phyloP scores from a whole-genome alignment of 2,797 vertebrate genomes.

The Serranus cabrilla region DNA sequence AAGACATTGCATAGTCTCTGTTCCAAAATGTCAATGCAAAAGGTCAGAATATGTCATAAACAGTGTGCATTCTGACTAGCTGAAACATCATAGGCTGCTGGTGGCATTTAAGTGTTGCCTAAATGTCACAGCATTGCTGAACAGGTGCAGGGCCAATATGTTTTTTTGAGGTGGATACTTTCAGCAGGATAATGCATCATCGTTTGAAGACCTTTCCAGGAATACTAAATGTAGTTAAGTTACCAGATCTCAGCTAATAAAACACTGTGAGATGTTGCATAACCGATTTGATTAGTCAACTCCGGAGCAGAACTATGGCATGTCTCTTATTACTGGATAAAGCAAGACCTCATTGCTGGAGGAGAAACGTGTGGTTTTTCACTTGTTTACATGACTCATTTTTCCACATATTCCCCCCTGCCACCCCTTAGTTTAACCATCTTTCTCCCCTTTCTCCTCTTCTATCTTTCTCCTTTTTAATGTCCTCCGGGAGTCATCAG shows the following conservation, averaged over 20 bases:
- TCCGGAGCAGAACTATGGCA: slow-evolving; percentile 29
- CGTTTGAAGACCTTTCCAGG: background rate
- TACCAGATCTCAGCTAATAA: slow-evolving; percentile 21
- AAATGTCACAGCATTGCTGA: slow-evolving; percentile 52
- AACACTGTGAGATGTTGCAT: slow-evolving; percentile 38
- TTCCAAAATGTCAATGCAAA: slow-evolving; percentile 51
- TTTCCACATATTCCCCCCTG: slow-evolving; percentile 25
- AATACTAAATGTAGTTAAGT: slow-evolving; percentile 23
- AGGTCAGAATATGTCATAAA: slow-evolving; percentile 61
- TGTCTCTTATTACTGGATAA: slow-evolving; percentile 45
- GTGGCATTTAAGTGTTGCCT: slow-evolving; percentile 53
- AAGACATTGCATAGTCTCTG: slow-evolving; percentile 20
- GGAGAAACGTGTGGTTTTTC: slow-evolving; percentile 44
- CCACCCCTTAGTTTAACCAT: slow-evolving; percentile 35
- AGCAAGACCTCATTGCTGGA: slow-evolving; percentile 26
- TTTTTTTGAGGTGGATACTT: slow-evolving; percentile 15
- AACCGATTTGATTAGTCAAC: slow-evolving; percentile 37
- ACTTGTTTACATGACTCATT: slow-evolving; percentile 49
- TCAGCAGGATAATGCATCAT: slow-evolving; percentile 12
- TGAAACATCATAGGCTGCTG: slow-evolving; percentile 44
- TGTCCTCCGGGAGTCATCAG: slow-evolving; percentile 64
- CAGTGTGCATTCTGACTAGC: slow-evolving; percentile 26
- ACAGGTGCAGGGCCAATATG: slow-evolving; percentile 42
- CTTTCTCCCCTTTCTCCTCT: slow-evolving; percentile 20
- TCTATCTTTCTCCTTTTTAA: slow-evolving; percentile 44